phyloP scores from a whole-genome alignment of 2,888 invertebrate genomes.

The Amphiduros pacificus region DNA sequence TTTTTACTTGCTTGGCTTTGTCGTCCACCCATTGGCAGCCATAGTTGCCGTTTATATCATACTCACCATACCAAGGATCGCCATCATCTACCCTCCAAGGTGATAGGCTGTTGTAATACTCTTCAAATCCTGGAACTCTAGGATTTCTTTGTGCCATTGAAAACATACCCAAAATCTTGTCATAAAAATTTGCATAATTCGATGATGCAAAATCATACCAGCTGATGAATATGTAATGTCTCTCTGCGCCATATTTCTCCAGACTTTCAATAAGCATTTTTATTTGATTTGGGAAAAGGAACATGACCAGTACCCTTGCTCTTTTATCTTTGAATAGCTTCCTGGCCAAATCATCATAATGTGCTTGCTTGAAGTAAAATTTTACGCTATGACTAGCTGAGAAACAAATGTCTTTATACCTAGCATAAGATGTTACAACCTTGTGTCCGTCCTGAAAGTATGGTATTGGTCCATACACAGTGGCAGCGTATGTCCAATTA shows the following conservation, averaged over 20 bases:
- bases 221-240: slow-evolving; percentile 5
- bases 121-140: not conserved
- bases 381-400: too few species aligned
- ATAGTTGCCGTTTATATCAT: slow-evolving; percentile 4
- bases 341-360: not conserved
- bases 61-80: slow-evolving; percentile 33
- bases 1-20: too few species aligned
- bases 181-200: not conserved
- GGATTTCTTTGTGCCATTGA: not conserved
- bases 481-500: too few species aligned
- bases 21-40: too few species aligned
- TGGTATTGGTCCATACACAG: too few species aligned
- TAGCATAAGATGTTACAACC: too few species aligned
- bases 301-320: not conserved
- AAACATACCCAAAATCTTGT: not conserved
- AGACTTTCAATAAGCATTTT: not conserved
- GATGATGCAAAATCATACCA: slow-evolving; percentile 5
- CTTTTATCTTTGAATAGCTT: not conserved
- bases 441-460: too few species aligned
- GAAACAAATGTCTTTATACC: too few species aligned
- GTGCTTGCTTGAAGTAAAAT: too few species aligned
- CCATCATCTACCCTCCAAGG: not conserved
- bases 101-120: not conserved
- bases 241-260: not conserved
- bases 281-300: not conserved